A percentile compares a stretch with the other conserved stretches of the same genome.
Conservation (phyloP, 2,797 vertebrate genomes). For the Xenops minutus region DNA sequence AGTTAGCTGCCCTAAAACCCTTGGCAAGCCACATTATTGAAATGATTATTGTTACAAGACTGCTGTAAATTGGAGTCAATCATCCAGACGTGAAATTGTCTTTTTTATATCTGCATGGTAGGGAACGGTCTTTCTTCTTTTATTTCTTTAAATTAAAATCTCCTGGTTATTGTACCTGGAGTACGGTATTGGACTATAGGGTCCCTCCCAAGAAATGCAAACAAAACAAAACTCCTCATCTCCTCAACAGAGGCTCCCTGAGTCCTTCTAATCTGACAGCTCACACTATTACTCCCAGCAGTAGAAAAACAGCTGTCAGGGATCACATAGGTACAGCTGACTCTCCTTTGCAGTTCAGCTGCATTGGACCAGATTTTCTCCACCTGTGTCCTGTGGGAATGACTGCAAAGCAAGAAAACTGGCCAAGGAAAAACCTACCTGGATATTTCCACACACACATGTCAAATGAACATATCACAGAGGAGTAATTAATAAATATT, state of each 20-base stretch:
- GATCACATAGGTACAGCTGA: background rate
- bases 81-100: constrained; percentile 58
- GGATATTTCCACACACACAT: background rate
- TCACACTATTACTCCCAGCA: background rate
- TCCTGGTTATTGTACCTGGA: background rate
- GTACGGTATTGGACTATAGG: background rate
- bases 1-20: constrained; percentile 66
- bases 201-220: background rate
- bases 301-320: background rate
- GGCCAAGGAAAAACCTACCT: rapidly evolving
- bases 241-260: background rate
- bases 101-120: constrained; percentile 34
- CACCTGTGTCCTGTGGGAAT: background rate
- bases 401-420: background rate
- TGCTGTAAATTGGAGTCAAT: constrained; percentile 69
- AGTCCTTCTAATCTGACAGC: background rate
- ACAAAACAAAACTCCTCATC: background rate
- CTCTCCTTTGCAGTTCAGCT: background rate
- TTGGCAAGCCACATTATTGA: constrained; percentile 57
- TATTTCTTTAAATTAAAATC: constrained; percentile 41
- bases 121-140: background rate
- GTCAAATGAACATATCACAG: background rate
- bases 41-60: constrained; percentile 66
- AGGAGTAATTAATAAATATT: background rate
- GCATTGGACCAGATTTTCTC: background rate